Evolutionary conservation across 1,140 invertebrate species (phyloP), one percentile per base, ranked within the genome.

Genomic region (Belonocnema kinseyi): DNA sequence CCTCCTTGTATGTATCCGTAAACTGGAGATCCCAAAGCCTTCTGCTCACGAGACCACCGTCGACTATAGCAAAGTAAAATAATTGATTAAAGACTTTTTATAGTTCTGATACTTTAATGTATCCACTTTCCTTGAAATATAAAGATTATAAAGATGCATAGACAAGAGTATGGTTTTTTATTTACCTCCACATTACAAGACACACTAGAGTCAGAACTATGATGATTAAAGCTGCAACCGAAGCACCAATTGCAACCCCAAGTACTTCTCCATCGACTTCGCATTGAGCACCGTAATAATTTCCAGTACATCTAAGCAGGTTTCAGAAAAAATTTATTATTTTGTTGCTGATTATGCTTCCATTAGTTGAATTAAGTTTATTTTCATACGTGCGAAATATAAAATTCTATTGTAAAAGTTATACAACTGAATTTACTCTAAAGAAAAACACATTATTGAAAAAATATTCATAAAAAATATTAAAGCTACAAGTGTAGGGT

Each of bases 221-320:
- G 73, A 98, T 97, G 40, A 98, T 93, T 5, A 97, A 93, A 21
- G 97, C 97, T 10, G 95, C 95, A 6, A 98, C 94, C 3, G 96
- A 97, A 0, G 97, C 97, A 16, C 97, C 97, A 77, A 98, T 95
- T 0, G 97, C 96, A 19, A 98, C 97, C 0, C 96, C 97, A 46
- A 98, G 89, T 61, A 98, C 97, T 92, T 98, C 97, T 11, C 96
- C 97, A 86, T 98, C 97, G 54, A 98, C 94, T 88, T 98, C 97
- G 88, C 97, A 98, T 84, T 96, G 94, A 1, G 94, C 93, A 1
- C 97, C 97, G 87, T 98, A 98, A 88, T 96, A 97, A 83, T 96
- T 97, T 0, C 96, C 95, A 50, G 93, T 92, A 86, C 97, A 98
- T 77, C 95, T 96, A 88, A 0, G 87, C n/a, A 17, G 2, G 8